These are phyloP conservation scores for Leptothorax acervorum DNA, from an alignment of 2,888 invertebrate species.

Conservation along the genomic window DNA sequence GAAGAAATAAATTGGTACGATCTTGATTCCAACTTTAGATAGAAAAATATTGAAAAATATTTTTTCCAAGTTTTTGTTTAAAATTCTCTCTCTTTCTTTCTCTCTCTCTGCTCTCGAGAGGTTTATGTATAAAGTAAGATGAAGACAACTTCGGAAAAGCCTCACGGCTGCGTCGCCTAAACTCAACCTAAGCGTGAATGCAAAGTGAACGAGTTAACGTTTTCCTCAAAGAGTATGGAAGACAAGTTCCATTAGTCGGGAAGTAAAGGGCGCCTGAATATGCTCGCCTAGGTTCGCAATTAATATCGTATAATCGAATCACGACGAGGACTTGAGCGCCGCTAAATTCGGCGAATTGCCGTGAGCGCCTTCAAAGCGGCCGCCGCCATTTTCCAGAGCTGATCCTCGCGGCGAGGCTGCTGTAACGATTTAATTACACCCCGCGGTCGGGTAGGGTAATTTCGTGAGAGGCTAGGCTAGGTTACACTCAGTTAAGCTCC, in stretches of 20 bases:
- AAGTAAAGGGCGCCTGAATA: constrained; percentile 28
- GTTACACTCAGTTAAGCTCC: constrained; percentile 11
- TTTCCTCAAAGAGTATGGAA: constrained; percentile 38
- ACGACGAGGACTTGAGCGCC: constrained; percentile 39
- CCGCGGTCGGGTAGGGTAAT: constrained; percentile 27
- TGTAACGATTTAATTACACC: constrained; percentile 51
- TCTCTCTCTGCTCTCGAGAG: not conserved
- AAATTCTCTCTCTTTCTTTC: not conserved
- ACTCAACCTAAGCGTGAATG: not conserved
- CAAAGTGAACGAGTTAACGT: constrained; percentile 25
- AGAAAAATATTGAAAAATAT: constrained; percentile 2
- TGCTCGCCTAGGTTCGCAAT: constrained; percentile 40
- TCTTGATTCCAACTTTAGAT: not conserved
- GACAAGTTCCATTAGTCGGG: constrained; percentile 42
- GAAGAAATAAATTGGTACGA: not conserved
- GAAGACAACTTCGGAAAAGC: not conserved
- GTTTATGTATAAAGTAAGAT: constrained; percentile 9
- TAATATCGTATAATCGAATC: constrained; percentile 53
- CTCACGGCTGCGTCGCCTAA: not conserved
- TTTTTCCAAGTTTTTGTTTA: not conserved
- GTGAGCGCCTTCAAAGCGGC: constrained; percentile 41
- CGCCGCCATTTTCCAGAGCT: constrained; percentile 37
- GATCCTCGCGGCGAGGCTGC: constrained; percentile 46
- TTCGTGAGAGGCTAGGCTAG: constrained; percentile 14
- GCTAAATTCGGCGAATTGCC: constrained; percentile 46